phyloP scores from a whole-genome alignment of 2,797 vertebrate species.

The Potorous gilbertii region DNA sequence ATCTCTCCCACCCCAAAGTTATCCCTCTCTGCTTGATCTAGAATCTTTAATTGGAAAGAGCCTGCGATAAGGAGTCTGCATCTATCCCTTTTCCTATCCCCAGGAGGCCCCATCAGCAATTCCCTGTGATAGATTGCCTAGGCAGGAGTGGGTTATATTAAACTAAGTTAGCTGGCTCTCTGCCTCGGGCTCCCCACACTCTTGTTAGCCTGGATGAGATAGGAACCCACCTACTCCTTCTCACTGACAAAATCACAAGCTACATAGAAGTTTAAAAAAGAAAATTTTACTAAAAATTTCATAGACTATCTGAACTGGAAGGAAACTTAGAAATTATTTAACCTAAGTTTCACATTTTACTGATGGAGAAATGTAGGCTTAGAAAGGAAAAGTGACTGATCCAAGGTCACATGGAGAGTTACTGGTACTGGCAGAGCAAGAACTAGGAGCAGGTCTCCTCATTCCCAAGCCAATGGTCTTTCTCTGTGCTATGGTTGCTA shows the following conservation, averaged over 20 bases:
- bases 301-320: neutral
- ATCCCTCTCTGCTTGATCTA: neutral
- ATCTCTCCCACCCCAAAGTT: neutral
- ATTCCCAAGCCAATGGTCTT: neutral
- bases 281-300: neutral
- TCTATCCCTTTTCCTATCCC: neutral
- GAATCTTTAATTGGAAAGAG: neutral
- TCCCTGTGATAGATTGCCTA: neutral
- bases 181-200: neutral
- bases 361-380: neutral
- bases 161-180: neutral
- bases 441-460: neutral
- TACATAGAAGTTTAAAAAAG: constrained; percentile 18
- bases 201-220: neutral
- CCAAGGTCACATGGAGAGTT: neutral
- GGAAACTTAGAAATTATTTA: neutral
- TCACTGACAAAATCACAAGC: constrained; percentile 43
- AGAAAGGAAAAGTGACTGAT: neutral
- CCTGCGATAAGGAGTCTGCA: neutral
- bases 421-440: neutral
- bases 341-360: neutral
- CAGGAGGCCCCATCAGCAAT: neutral
- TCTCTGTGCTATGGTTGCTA: neutral
- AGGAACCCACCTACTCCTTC: constrained; percentile 3
- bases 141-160: neutral